Evolutionary conservation across 1,140 invertebrate species (phyloP), one percentile per base, ranked within the genome.

Genomic region (Hylaeus volcanicus): DNA sequence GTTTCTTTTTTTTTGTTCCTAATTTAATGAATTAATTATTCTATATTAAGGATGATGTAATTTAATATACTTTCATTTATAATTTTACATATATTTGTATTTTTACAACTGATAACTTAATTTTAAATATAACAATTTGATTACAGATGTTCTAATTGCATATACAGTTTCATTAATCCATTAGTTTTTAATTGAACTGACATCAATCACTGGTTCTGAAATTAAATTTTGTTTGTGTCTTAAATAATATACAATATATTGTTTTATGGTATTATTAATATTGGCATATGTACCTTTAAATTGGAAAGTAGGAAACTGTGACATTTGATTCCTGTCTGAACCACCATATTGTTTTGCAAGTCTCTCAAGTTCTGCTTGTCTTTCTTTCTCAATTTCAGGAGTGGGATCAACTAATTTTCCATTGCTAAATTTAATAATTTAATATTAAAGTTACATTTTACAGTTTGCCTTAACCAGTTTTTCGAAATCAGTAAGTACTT

Each of bases 281-380:
- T 8, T 66, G 55, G 43, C 55, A 3, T 75, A 26, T 66, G 83
- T 93, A 93, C 93, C 96, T 78, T 94, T 92, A 86, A 98, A 99
- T 88, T 96, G 96, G 88, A 98, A 97, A 15, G 94, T 92, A 11
- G 98, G 98, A 92, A 99, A 98, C 91, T 98, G 95, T 8, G 96
- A 96, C 96, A 98, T 97, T 90, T 99, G 97, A 43, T 95, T 94
- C 73, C 96, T 96, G 64, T 94, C 88, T 61, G 94, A 95, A 88
- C 96, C 95, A 88, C 96, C 97, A 93, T 94, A 98, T 79, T 96
- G 95, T 88, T 95, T 96, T 41, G 96, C 94, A 74, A 98, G 94
- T 92, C 97, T 97, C 11, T 97, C 96, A 77, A 98, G 89, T 90
- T 98, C 97, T 64, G 95, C 93, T 88, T 96, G 95, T 66, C 96